These are phyloP conservation scores for Leptogaster cylindrica DNA, from an alignment of 2,888 invertebrate species.

Conservation along the genomic window DNA sequence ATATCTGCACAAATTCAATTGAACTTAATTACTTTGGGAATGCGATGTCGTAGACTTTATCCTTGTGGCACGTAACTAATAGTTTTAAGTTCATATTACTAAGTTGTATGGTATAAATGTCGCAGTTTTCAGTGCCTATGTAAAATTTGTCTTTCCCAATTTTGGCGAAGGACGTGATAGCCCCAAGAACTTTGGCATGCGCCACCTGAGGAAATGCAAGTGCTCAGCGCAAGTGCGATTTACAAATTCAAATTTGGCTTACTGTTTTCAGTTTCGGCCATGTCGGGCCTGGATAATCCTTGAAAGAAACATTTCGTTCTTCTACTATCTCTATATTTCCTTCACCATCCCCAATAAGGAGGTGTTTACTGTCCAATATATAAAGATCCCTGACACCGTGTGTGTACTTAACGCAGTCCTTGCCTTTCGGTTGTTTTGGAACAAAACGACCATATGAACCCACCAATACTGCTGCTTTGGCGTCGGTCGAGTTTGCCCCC, in stretches of 20 bases:
- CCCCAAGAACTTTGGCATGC: slow-evolving; percentile 67
- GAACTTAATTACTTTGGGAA: slow-evolving; percentile 69
- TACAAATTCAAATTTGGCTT: slow-evolving; percentile 41
- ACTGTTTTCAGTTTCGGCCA: slow-evolving; percentile 67
- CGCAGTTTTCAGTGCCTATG: slow-evolving; percentile 78
- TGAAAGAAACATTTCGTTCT: slow-evolving; percentile 64
- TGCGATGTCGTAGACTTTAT: slow-evolving; percentile 78
- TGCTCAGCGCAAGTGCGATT: too few species aligned
- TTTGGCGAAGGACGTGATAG: slow-evolving; percentile 77
- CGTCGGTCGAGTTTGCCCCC: slow-evolving; percentile 51
- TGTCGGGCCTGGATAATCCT: slow-evolving; percentile 63
- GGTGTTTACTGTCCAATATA: slow-evolving; percentile 67
- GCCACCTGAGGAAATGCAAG: too few species aligned
- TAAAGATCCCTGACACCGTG: slow-evolving; percentile 69
- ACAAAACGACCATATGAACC: slow-evolving; percentile 64
- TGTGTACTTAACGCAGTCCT: slow-evolving; percentile 60
- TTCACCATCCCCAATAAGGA: slow-evolving; percentile 85
- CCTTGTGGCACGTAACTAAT: slow-evolving; percentile 81
- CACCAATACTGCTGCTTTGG: slow-evolving; percentile 60
- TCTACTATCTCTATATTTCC: slow-evolving; percentile 79
- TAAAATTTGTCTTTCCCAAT: slow-evolving; percentile 68
- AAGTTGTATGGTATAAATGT: slow-evolving; percentile 79
- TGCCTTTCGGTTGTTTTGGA: slow-evolving; percentile 57
- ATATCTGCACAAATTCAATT: neutral
- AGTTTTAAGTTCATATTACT: slow-evolving; percentile 71